Conservation (phyloP, 2,113 vertebrate genomes). For the Gavia stellata region DNA sequence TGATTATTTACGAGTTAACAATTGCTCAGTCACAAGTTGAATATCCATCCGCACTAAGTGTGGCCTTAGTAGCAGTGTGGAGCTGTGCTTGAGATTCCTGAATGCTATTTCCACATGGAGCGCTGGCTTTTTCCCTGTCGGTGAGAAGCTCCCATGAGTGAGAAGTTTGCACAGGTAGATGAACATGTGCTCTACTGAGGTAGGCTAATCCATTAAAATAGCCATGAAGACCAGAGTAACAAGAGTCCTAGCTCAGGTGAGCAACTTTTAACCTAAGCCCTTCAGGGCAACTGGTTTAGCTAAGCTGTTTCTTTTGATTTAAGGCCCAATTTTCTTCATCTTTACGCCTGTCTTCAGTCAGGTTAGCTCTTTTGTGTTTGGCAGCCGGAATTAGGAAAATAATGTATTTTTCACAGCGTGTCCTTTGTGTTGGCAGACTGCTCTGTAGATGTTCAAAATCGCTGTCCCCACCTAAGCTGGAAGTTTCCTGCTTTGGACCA, state of each 20-base stretch:
- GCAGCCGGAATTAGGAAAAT: not conserved
- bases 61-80: not conserved
- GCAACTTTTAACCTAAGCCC: not conserved
- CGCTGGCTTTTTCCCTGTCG: not conserved
- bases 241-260: not conserved
- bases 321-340: not conserved
- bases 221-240: not conserved
- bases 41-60: not conserved
- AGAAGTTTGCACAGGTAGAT: not conserved
- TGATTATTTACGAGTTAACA: not conserved
- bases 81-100: not conserved
- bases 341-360: not conserved
- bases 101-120: rapidly evolving
- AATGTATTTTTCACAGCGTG: not conserved
- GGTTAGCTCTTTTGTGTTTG: not conserved
- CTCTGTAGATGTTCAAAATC: not conserved
- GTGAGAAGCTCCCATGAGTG: not conserved
- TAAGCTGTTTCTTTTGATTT: not conserved
- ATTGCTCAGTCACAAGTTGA: not conserved
- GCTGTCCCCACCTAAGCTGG: not conserved
- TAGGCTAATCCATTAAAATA: not conserved
- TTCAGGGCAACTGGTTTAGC: not conserved
- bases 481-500: not conserved
- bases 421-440: not conserved
- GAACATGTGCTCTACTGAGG: not conserved